Evolutionary conservation across 2,888 invertebrate genomes (phyloP).

Genomic region (Lasius fuliginosus): DNA sequence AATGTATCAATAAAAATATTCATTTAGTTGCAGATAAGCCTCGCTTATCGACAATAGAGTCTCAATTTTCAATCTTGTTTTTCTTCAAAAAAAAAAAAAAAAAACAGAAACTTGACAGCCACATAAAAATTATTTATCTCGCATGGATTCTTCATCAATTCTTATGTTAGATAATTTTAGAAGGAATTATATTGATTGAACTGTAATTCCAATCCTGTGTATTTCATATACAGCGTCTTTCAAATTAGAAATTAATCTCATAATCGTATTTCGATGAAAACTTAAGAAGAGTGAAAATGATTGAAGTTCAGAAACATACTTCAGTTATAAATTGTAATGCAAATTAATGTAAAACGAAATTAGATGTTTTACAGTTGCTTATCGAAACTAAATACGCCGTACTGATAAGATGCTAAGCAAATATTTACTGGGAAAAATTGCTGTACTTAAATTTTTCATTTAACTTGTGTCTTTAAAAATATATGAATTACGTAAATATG

Average conservation of each 20-base stretch:
- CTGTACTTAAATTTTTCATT: background rate
- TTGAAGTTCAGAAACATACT: background rate
- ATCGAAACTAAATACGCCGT: background rate
- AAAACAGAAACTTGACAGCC: background rate
- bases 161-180: background rate
- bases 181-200: constrained; percentile 1
- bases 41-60: background rate
- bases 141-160: background rate
- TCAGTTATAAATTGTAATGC: background rate
- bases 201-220: background rate
- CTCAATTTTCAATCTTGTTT: background rate
- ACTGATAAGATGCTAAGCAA: constrained; percentile 7
- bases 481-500: background rate
- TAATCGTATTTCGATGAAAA: constrained; percentile 18
- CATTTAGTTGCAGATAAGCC: background rate
- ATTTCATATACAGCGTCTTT: background rate
- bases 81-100: background rate
- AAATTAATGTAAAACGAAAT: background rate
- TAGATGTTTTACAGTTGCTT: background rate
- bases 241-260: background rate
- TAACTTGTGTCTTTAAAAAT: background rate
- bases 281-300: background rate
- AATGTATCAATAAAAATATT: background rate
- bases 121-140: background rate
- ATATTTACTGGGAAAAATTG: background rate